Conservation (phyloP, 92 coral and sea anemone genomes). For the Heliopora coerulea region DNA sequence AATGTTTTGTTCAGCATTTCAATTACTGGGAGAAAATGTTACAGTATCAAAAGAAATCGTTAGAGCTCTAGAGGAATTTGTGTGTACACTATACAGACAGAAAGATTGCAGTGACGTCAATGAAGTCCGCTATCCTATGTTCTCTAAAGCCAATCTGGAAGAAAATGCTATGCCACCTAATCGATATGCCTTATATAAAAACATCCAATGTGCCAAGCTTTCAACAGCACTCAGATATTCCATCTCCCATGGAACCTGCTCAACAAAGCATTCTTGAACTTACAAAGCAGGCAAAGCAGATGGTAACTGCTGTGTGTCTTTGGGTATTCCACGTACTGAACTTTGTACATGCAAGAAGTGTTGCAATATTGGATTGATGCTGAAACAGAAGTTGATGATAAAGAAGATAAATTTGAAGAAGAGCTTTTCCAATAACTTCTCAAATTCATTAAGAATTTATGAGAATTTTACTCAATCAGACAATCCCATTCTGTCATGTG, state of each 20-base stretch:
- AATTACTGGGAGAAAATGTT: conserved; percentile 17
- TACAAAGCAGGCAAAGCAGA: conserved; percentile 7
- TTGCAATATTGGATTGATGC: conserved; percentile 8
- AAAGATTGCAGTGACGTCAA: conserved; percentile 16
- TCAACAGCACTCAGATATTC: conserved; percentile 5
- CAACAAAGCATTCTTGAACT: conserved; percentile 30
- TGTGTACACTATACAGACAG: conserved; percentile 23
- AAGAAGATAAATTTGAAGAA: neutral
- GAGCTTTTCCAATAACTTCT: neutral
- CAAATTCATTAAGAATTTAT: too few species aligned
- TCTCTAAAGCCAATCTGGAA: neutral
- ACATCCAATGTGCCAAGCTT: neutral
- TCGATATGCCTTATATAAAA: neutral
- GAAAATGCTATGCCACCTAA: conserved; percentile 11
- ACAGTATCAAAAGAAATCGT: conserved; percentile 23
- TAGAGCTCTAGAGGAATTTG: conserved; percentile 10
- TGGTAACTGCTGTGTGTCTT: conserved; percentile 14
- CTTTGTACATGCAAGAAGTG: conserved; percentile 38
- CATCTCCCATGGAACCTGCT: conserved; percentile 8
- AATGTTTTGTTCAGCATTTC: conserved; percentile 29
- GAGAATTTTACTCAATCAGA: too few species aligned
- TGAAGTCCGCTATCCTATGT: conserved; percentile 11
- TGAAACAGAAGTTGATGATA: neutral
- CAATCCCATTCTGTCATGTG: too few species aligned
- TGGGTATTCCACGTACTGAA: conserved; percentile 15